Evolutionary conservation across 2,888 invertebrate genomes (phyloP).

Genomic region (Eristalis pertinax): DNA sequence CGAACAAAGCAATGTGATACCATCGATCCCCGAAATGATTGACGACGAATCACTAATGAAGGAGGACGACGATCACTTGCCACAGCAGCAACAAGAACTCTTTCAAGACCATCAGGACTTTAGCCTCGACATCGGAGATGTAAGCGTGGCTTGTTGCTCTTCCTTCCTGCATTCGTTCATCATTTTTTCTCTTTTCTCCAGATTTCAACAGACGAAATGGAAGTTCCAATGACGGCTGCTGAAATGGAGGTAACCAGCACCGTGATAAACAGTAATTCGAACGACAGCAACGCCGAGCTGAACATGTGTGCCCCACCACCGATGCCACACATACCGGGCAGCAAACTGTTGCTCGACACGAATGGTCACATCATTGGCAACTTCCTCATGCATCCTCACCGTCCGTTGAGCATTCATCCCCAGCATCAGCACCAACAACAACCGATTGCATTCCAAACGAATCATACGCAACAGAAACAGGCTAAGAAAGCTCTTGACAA

Average conservation of each 20-base stretch:
- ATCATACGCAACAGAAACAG: constrained; percentile 62
- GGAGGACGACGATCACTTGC: constrained; percentile 38
- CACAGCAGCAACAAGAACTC: constrained; percentile 54
- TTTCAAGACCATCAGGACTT: constrained; percentile 61
- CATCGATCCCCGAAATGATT: constrained; percentile 47
- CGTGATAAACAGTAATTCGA: constrained; percentile 80
- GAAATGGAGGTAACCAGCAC: constrained; percentile 85
- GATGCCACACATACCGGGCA: constrained; percentile 62
- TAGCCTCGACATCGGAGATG: constrained; percentile 63
- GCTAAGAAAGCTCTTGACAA: constrained; percentile 5
- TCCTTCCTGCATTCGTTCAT: background rate
- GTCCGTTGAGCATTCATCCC: constrained; percentile 63
- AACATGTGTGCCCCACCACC: constrained; percentile 75
- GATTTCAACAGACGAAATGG: constrained; percentile 65
- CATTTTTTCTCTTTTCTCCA: background rate
- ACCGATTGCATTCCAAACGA: constrained; percentile 68
- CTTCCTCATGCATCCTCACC: constrained; percentile 76
- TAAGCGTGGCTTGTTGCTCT: constrained; percentile 17
- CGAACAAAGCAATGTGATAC: constrained; percentile 51
- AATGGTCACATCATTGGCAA: constrained; percentile 80
- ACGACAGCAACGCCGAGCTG: constrained; percentile 79
- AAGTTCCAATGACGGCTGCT: constrained; percentile 84
- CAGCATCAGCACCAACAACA: constrained; percentile 74
- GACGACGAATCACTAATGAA: constrained; percentile 55
- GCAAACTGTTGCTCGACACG: constrained; percentile 79